Percentiles rank a stretch among this genome's conserved stretches.
Conservation (phyloP, 1,140 invertebrate species). For the Muscidifurax raptorellus region DNA sequence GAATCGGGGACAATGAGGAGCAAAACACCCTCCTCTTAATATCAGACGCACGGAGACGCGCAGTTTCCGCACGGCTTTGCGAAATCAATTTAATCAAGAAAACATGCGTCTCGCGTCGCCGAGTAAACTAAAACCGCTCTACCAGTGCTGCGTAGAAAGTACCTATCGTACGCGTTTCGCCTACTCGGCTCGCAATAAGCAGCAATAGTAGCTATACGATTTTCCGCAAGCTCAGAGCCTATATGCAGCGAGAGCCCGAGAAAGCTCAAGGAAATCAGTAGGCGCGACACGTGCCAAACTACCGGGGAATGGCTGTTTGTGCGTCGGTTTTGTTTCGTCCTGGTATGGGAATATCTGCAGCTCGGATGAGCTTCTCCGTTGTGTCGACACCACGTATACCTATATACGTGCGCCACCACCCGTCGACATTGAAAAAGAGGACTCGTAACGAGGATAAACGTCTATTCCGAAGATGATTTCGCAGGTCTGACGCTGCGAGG, state of each 20-base stretch:
- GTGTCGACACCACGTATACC: not conserved
- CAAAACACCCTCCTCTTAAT: not conserved
- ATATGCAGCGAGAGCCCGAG: not conserved
- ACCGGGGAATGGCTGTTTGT: not conserved
- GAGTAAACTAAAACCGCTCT: not conserved
- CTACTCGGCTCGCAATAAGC: not conserved
- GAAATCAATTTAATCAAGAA: constrained; percentile 31
- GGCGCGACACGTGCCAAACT: constrained; percentile 6
- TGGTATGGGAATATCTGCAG: not conserved
- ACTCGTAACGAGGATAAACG: not conserved
- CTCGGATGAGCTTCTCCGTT: not conserved
- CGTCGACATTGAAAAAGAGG: not conserved
- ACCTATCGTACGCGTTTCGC: not conserved
- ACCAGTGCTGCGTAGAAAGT: constrained; percentile 1
- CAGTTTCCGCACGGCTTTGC: not conserved
- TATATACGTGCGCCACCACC: not conserved
- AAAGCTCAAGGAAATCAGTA: constrained; percentile 22
- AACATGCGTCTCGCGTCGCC: not conserved
- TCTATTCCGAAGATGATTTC: not conserved
- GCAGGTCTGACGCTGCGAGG: too few relatives aligned
- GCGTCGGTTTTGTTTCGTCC: not conserved
- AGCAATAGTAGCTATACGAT: not conserved
- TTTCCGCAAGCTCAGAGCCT: constrained; percentile 13
- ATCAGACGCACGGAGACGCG: not conserved
- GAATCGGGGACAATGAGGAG: not conserved